phyloP scores from a whole-genome alignment of 2,888 invertebrate species.

The Mesorhabditis belari region DNA sequence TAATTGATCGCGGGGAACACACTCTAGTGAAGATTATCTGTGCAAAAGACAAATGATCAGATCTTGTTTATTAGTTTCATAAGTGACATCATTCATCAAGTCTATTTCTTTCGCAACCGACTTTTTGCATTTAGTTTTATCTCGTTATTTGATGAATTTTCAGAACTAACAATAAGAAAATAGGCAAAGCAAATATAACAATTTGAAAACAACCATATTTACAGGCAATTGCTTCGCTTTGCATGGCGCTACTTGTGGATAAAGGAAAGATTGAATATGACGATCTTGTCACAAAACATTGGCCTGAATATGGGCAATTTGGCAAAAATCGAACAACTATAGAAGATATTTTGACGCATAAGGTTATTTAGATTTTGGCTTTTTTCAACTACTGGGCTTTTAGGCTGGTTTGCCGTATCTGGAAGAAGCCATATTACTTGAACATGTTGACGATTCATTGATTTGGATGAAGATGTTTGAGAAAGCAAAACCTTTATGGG shows the following conservation, averaged over 20 bases:
- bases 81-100: too few relatives aligned
- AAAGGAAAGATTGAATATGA: constrained; percentile 54
- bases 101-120: too few relatives aligned
- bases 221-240: constrained; percentile 39
- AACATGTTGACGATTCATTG: constrained; percentile 8
- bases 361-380: constrained; percentile 33
- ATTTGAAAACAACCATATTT: too few relatives aligned
- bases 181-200: too few relatives aligned
- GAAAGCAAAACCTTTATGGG: constrained; percentile 52
- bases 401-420: constrained; percentile 54
- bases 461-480: constrained; percentile 40
- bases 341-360: constrained; percentile 53
- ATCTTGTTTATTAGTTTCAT: too few relatives aligned
- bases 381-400: constrained; percentile 1
- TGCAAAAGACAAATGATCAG: too few relatives aligned
- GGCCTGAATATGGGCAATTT: constrained; percentile 56
- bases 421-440: constrained; percentile 19
- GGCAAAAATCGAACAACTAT: constrained; percentile 55
- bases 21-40: too few relatives aligned
- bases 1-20: too few relatives aligned
- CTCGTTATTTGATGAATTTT: too few relatives aligned
- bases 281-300: constrained; percentile 51
- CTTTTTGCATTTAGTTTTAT: too few relatives aligned
- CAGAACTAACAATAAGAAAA: too few relatives aligned
- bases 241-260: constrained; percentile 53